These are phyloP conservation scores for Equus quagga DNA, from an alignment of 2,113 vertebrate genomes.

Conservation along the genomic window DNA sequence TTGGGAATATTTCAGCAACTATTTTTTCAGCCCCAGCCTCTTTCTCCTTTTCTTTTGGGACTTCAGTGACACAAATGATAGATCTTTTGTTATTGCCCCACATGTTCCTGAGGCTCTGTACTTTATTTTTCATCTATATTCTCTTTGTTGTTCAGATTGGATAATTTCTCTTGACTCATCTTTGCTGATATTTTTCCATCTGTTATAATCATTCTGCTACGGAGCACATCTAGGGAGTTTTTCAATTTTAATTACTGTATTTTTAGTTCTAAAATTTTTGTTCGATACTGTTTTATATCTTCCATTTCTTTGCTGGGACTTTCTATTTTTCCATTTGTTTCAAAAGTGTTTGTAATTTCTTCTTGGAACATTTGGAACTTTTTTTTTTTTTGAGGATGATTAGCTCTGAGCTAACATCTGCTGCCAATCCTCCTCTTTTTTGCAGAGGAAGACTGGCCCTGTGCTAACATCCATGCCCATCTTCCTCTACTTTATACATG, in stretches of 20 bases:
- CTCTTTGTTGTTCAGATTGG: not conserved
- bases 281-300: not conserved
- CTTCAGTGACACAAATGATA: not conserved
- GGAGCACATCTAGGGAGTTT: not conserved
- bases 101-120: not conserved
- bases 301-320: not conserved
- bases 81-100: not conserved
- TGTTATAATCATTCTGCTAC: not conserved
- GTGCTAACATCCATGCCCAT: no score
- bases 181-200: not conserved
- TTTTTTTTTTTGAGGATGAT: no score
- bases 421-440: no score
- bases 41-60: not conserved
- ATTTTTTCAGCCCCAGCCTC: not conserved
- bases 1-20: not conserved
- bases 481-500: no score
- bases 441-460: no score
- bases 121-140: not conserved
- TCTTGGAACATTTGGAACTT: not conserved
- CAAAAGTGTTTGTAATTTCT: not conserved
- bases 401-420: no score
- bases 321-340: not conserved
- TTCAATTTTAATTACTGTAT: not conserved
- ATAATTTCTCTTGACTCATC: not conserved
- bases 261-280: not conserved